Evolutionary conservation across 2,113 vertebrate genomes (phyloP).

Genomic region (Cromileptes altivelis): DNA sequence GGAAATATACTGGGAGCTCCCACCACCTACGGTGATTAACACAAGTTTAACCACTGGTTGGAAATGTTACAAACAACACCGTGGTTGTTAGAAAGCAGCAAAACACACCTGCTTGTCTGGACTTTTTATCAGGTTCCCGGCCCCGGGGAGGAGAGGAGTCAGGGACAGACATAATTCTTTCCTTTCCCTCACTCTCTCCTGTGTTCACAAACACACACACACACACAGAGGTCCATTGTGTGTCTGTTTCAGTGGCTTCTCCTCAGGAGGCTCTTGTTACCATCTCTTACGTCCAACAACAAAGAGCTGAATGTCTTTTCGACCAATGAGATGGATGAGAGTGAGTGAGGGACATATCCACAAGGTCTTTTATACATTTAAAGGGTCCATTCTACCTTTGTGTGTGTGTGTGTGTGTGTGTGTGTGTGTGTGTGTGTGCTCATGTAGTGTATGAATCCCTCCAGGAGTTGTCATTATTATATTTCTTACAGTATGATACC

Average conservation of each 20-base stretch:
- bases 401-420: conserved; percentile 11
- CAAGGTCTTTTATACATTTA: conserved; percentile 27
- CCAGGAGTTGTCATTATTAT: background rate
- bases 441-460: background rate
- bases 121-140: conserved; percentile 22
- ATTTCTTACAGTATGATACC: conserved; percentile 22
- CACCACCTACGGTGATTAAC: background rate
- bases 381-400: background rate
- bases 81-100: background rate
- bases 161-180: conserved; percentile 36
- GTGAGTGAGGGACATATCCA: conserved; percentile 39
- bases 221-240: conserved; percentile 73
- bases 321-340: conserved; percentile 53
- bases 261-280: conserved; percentile 78
- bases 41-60: conserved; percentile 6
- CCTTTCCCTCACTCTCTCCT: conserved; percentile 25
- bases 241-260: conserved; percentile 56
- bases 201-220: conserved; percentile 27
- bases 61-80: background rate
- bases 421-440: background rate
- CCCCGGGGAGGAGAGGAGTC: conserved; percentile 42
- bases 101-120: background rate
- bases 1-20: conserved; percentile 46
- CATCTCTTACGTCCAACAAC: conserved; percentile 51
- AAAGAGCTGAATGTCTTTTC: conserved; percentile 77